Evolutionary conservation across 2,113 vertebrate species (phyloP).

Genomic region (Microtus ochrogaster): DNA sequence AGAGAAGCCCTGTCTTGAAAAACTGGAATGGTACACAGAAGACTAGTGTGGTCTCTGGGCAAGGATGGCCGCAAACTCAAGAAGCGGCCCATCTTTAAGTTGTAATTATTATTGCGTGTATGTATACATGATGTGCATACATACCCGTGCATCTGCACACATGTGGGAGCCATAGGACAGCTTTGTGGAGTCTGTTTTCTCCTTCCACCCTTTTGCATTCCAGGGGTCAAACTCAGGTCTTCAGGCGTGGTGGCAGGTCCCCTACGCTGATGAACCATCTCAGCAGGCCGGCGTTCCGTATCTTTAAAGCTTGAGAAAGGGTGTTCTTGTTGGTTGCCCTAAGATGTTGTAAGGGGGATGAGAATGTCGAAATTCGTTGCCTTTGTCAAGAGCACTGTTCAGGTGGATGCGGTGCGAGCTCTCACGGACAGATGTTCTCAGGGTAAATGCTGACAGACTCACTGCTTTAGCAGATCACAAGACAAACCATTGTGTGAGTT

Average conservation of each 20-base stretch:
- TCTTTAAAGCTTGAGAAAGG: neutral
- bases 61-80: neutral
- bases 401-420: neutral
- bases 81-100: neutral
- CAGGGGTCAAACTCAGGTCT: neutral
- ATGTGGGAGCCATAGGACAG: neutral
- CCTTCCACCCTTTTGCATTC: neutral
- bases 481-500: neutral
- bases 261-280: neutral
- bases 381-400: neutral
- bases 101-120: neutral
- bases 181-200: neutral
- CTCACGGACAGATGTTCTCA: neutral
- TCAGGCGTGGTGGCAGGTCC: neutral
- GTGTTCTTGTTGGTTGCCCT: neutral
- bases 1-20: neutral
- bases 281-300: fast-evolving
- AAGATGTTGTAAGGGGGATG: neutral
- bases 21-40: neutral
- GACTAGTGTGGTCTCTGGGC: neutral
- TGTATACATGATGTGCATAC: too few species aligned
- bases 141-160: neutral
- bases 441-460: neutral
- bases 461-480: neutral
- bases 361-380: neutral